Conservation (phyloP, 1,140 invertebrate genomes). For the Drosophila persimilis region DNA sequence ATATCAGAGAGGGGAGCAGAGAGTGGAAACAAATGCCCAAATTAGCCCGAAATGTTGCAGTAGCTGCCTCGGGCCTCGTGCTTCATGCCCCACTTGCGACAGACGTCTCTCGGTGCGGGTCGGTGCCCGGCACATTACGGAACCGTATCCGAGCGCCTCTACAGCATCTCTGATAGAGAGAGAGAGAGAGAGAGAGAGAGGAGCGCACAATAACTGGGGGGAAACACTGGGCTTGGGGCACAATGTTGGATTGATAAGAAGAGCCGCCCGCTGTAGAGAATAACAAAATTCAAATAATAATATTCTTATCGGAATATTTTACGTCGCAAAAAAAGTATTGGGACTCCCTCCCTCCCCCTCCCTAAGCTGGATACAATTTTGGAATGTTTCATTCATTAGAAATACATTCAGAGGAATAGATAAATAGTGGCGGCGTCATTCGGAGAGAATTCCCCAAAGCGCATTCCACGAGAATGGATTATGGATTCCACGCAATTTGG, state of each 20-base stretch:
- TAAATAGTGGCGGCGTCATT: slow-evolving; percentile 20
- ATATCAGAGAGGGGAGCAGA: background rate
- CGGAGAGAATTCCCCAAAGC: slow-evolving; percentile 51
- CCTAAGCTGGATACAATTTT: background rate
- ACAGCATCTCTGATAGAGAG: background rate
- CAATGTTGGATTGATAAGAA: slow-evolving; percentile 35
- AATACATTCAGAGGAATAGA: slow-evolving; percentile 13
- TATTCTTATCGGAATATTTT: slow-evolving; percentile 20
- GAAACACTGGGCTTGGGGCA: background rate
- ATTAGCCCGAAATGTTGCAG: slow-evolving; percentile 11
- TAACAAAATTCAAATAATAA: slow-evolving; percentile 18
- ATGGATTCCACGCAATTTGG: slow-evolving; percentile 6
- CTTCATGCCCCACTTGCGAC: slow-evolving; percentile 21
- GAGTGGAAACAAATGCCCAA: slow-evolving; percentile 4
- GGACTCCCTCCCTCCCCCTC: background rate
- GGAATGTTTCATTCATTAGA: slow-evolving; percentile 27
- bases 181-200: too few relatives aligned
- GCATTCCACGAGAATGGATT: slow-evolving; percentile 16
- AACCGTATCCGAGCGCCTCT: slow-evolving; percentile 26
- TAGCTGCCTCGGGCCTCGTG: slow-evolving; percentile 1
- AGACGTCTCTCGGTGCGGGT: background rate
- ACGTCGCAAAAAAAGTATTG: slow-evolving; percentile 42
- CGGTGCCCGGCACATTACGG: slow-evolving; percentile 56
- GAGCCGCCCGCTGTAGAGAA: slow-evolving; percentile 23
- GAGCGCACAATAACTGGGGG: background rate